phyloP scores from a whole-genome alignment of 1,140 invertebrate genomes.

The Camponotus pennsylvanicus region DNA sequence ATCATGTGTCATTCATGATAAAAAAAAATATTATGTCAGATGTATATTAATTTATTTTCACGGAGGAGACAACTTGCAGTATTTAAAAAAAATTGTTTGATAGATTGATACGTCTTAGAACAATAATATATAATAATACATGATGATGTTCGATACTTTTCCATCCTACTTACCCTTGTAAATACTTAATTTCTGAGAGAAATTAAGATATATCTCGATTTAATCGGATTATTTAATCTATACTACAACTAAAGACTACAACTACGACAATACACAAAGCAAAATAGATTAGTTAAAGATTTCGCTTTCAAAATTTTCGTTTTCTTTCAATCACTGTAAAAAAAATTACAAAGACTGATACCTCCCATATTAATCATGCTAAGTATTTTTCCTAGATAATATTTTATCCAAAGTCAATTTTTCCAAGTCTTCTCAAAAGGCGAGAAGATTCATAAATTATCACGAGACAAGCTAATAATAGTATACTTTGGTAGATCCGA shows the following conservation, averaged over 20 bases:
- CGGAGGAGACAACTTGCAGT: not conserved
- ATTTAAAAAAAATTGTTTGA: not conserved
- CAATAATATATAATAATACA: not conserved
- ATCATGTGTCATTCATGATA: not conserved
- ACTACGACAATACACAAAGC: not conserved
- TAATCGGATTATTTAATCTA: not conserved
- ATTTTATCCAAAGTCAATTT: not conserved
- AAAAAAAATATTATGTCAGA: conserved; percentile 12
- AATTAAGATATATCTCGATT: not conserved
- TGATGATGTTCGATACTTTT: not conserved
- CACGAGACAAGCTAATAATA: not conserved
- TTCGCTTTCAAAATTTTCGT: not conserved
- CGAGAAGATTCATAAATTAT: not conserved
- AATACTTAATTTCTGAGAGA: not conserved
- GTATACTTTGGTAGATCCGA: not conserved
- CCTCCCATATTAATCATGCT: not conserved
- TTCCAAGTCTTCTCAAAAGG: no score
- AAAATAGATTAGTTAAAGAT: not conserved
- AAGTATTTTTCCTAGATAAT: not conserved
- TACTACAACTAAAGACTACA: not conserved
- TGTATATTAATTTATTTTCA: not conserved
- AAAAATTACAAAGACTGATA: not conserved
- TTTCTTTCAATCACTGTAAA: not conserved
- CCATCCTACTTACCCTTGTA: not conserved
- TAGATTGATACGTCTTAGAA: not conserved